A percentile compares a stretch with the other conserved stretches of the same genome.
Evolutionary conservation across 1,140 invertebrate genomes (phyloP).

Genomic region (Nasonia giraulti): DNA sequence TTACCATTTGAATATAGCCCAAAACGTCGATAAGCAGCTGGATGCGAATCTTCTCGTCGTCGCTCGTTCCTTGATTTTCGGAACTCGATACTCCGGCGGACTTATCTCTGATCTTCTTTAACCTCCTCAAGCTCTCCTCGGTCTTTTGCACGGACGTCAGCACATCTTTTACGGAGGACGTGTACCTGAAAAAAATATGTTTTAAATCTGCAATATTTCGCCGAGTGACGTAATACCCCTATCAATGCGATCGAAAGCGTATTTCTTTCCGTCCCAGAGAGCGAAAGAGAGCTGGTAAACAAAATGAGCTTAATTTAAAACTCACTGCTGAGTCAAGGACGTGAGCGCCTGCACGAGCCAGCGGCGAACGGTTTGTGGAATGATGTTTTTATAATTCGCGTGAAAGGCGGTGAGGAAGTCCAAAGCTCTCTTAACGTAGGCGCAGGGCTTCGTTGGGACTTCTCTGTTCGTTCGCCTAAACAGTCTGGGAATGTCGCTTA

Average conservation of each 20-base stretch:
- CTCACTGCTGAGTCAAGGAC: constrained; percentile 81
- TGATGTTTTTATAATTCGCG: constrained; percentile 73
- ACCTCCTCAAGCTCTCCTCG: constrained; percentile 90
- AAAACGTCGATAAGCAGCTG: constrained; percentile 92
- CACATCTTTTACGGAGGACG: constrained; percentile 87
- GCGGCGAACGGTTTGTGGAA: constrained; percentile 74
- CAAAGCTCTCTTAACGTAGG: constrained; percentile 84
- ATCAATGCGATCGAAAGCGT: too few relatives aligned
- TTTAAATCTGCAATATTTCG: neutral
- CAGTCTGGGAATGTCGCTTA: constrained; percentile 92
- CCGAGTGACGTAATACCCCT: too few relatives aligned
- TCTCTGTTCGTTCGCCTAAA: constrained; percentile 95
- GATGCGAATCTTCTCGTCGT: constrained; percentile 95
- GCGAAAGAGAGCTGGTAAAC: neutral
- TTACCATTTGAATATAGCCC: constrained; percentile 72
- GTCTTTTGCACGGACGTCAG: constrained; percentile 95
- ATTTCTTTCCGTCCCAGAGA: neutral
- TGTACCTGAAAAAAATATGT: constrained; percentile 79
- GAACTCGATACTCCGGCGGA: constrained; percentile 72
- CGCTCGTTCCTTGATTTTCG: constrained; percentile 77
- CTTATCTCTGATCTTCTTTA: constrained; percentile 89
- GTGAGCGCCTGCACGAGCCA: constrained; percentile 78
- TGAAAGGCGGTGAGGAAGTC: constrained; percentile 79
- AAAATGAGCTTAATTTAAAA: constrained; percentile 12
- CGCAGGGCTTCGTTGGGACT: constrained; percentile 84